These are phyloP conservation scores for Sebastes kiyomatsui DNA, from an alignment of 2,797 vertebrate species.

Conservation along the genomic window DNA sequence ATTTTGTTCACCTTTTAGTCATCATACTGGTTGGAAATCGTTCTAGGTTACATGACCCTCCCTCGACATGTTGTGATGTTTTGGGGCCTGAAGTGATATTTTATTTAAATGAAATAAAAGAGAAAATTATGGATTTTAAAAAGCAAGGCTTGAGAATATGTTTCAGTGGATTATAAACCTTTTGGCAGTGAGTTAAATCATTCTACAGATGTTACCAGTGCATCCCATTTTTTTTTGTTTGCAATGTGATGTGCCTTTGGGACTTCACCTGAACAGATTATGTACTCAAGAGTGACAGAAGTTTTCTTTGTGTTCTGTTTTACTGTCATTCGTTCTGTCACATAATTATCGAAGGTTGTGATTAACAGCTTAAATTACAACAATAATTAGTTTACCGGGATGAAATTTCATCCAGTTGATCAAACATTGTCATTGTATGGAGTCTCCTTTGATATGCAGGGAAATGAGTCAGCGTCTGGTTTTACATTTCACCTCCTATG, in stretches of 20 bases:
- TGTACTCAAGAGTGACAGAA: background rate
- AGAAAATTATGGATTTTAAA: constrained; percentile 36
- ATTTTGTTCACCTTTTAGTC: constrained; percentile 26
- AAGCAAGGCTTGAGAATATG: constrained; percentile 32
- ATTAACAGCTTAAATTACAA: background rate
- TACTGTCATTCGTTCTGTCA: background rate
- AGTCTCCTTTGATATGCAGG: background rate
- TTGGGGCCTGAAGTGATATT: constrained; percentile 43
- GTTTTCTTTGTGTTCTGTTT: background rate
- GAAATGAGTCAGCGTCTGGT: background rate
- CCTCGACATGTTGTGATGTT: constrained; percentile 23
- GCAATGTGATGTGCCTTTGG: constrained; percentile 54
- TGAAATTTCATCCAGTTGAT: background rate
- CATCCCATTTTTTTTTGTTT: background rate
- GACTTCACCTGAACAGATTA: constrained; percentile 6
- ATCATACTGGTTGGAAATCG: constrained; percentile 26
- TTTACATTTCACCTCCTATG: background rate
- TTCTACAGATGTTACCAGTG: background rate
- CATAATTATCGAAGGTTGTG: background rate
- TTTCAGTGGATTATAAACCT: background rate
- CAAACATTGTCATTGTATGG: background rate
- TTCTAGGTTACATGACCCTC: background rate
- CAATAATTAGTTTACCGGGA: background rate
- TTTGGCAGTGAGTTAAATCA: background rate
- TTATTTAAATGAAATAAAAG: constrained; percentile 69